phyloP scores from a whole-genome alignment of 2,888 invertebrate species.

The Apotomis turbidana region DNA sequence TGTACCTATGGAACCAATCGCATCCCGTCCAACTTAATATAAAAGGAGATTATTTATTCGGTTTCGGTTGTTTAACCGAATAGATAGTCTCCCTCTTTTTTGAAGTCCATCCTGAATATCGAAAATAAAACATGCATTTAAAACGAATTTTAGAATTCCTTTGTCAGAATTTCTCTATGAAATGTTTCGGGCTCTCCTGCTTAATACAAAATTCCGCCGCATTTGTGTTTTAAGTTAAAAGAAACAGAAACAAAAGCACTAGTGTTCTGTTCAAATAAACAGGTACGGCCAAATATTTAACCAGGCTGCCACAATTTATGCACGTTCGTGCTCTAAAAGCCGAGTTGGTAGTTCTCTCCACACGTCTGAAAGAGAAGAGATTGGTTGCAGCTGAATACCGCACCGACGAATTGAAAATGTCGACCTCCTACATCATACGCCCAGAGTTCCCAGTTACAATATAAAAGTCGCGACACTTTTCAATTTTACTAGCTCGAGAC shows the following conservation, averaged over 20 bases:
- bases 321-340: slow-evolving; percentile 36
- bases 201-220: background rate
- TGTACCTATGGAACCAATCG: too few species aligned
- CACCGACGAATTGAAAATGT: slow-evolving; percentile 37
- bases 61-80: too few species aligned
- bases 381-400: slow-evolving; percentile 37
- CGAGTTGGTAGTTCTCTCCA: slow-evolving; percentile 28
- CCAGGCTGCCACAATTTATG: slow-evolving; percentile 31
- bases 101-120: too few species aligned
- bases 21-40: too few species aligned
- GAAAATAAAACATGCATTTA: too few species aligned
- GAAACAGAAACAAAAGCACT: slow-evolving; percentile 9
- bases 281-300: slow-evolving; percentile 29
- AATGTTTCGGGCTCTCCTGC: background rate
- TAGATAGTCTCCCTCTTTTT: too few species aligned
- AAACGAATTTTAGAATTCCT: too few species aligned
- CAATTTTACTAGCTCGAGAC: background rate
- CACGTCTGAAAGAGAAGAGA: slow-evolving; percentile 37
- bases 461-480: slow-evolving; percentile 19
- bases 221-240: slow-evolving; percentile 4
- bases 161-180: background rate
- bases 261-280: slow-evolving; percentile 28
- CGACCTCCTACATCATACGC: slow-evolving; percentile 5
- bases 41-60: too few species aligned
- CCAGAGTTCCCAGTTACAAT: slow-evolving; percentile 9